Evolutionary conservation across 1,140 invertebrate genomes (phyloP), one percentile per base, ranked within the genome.

Genomic region (Zaprionus tsacasi): DNA sequence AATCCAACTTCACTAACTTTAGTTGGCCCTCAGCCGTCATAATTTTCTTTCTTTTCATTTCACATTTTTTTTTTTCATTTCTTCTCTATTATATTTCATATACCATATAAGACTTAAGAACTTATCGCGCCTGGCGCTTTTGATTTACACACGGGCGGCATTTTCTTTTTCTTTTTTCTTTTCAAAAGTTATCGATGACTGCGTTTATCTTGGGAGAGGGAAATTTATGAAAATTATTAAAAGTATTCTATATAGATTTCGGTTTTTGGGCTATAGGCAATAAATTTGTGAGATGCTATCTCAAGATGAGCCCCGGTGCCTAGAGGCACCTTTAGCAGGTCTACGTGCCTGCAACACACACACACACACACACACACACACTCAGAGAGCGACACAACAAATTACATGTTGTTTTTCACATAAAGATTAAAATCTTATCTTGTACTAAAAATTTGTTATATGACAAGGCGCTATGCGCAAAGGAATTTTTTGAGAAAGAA

Each of bases 171-270:
- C 3, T 30, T 30, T 30, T 30, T 17, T 50, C 43, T 63, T 17
- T 50, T 25, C 7, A 13, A 35, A 35, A 35, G 33, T 35, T 35
- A 35, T 35, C 33, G 33, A 35, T 35, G 52, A 43, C 40, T 58
- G 52, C 63, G 21, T 66, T 73, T 69, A 63, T 70, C 71, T 63
- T 40, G 55, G 27, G 43, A 48, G 35, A 17, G 12, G 30, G 57
- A 89, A 85, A 89, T 89, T 89, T 89, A 88, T 90, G 85, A 89
- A 89, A 89, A 89, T 89, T 89, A 89, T 89, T 89, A 89, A 63
- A 89, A 88, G 81, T 89, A 89, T 88, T 88, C 80, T 88, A 88
- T 89, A 89, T 89, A 30, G 27, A 89, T 85, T 81, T 69, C 15
- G 57, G 50, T 36, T 58, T 30, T 30, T 81, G 76, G 75, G 74